These are phyloP conservation scores for Notothenia coriiceps DNA, from an alignment of 2,113 vertebrate species.

Conservation along the genomic window DNA sequence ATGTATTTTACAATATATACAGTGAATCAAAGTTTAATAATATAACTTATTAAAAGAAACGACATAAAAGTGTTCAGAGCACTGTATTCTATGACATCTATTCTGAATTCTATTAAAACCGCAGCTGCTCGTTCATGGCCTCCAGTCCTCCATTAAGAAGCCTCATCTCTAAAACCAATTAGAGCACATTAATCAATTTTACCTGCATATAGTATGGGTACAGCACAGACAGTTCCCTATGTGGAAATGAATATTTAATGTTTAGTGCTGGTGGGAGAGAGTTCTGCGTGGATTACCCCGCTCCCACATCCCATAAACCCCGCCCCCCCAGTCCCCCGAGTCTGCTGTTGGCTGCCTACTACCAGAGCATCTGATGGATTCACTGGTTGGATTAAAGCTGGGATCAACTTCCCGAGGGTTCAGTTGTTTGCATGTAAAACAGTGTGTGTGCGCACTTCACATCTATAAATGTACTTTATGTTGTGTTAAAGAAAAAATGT, in stretches of 20 bases:
- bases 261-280: slow-evolving; percentile 51
- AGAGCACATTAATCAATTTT: slow-evolving; percentile 16
- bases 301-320: slow-evolving; percentile 65
- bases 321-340: slow-evolving; percentile 36
- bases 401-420: slow-evolving; percentile 1
- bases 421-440: slow-evolving; percentile 28
- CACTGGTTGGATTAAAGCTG: slow-evolving; percentile 29
- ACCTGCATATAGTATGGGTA: slow-evolving; percentile 11
- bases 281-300: slow-evolving; percentile 50
- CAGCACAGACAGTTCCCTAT: slow-evolving; percentile 21
- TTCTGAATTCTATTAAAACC: neutral
- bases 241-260: slow-evolving; percentile 65
- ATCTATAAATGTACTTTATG: slow-evolving; percentile 4
- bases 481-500: neutral
- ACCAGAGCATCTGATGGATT: slow-evolving; percentile 45
- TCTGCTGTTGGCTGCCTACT: slow-evolving; percentile 33
- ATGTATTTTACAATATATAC: too few species aligned
- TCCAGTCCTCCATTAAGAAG: neutral
- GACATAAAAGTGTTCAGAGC: neutral
- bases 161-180: neutral
- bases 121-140: neutral
- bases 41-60: neutral
- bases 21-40: neutral
- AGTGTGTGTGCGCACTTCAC: neutral
- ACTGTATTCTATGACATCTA: neutral